Percentiles rank a stretch among this genome's conserved stretches.
These are phyloP conservation scores for Onychostoma macrolepis DNA, from an alignment of 2,113 vertebrate species.

Conservation along the genomic window DNA sequence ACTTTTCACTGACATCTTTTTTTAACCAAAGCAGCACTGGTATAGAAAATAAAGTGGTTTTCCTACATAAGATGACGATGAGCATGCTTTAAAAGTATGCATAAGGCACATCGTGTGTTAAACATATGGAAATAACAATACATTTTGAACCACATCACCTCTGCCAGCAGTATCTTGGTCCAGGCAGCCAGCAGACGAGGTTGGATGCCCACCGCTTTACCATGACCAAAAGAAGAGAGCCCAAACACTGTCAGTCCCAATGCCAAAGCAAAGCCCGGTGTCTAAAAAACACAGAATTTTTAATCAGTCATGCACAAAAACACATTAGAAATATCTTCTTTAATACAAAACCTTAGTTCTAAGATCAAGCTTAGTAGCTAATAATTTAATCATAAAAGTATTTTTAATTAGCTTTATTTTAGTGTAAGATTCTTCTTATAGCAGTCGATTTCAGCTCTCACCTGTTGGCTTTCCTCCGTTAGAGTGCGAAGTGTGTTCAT, in stretches of 20 bases:
- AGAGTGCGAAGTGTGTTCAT: slow-evolving; percentile 83
- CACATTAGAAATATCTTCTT: not conserved
- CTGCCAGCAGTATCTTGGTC: slow-evolving; percentile 86
- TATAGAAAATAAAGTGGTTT: not conserved
- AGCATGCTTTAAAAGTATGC: not conserved
- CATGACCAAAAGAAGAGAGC: slow-evolving; percentile 86
- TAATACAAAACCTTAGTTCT: not conserved
- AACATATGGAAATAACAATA: not conserved
- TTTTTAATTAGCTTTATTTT: not conserved
- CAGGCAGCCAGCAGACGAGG: slow-evolving; percentile 86
- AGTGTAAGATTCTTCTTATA: not conserved
- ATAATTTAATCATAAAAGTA: not conserved
- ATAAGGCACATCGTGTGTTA: too few relatives aligned
- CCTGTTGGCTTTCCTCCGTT: slow-evolving; percentile 91
- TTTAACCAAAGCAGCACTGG: not conserved
- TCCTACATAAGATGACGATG: not conserved
- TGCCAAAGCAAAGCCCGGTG: slow-evolving; percentile 90
- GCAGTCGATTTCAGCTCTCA: slow-evolving; percentile 58
- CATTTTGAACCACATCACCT: slow-evolving; percentile 74
- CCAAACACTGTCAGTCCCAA: slow-evolving; percentile 87
- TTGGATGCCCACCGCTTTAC: slow-evolving; percentile 88
- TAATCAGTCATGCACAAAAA: not conserved
- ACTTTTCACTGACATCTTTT: not conserved
- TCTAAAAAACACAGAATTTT: slow-evolving; percentile 72
- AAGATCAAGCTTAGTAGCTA: not conserved